Evolutionary conservation across 2,888 invertebrate species (phyloP), one percentile per base, ranked within the genome.

Genomic region (Stegana nigrithorax): DNA sequence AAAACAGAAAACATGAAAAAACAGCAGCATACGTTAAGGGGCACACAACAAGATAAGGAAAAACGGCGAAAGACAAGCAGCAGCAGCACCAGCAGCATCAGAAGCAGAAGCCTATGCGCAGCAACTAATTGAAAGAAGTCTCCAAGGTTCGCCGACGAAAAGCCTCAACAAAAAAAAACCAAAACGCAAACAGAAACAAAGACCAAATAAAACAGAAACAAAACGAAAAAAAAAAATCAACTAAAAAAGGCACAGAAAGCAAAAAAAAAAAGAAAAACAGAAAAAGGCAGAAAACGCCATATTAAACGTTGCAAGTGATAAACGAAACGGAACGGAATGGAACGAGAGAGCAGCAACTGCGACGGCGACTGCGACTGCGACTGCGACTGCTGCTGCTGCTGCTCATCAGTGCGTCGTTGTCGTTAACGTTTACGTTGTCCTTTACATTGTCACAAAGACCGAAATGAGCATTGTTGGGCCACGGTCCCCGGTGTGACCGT

Each of bases 101-200:
- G 36, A 12, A 53, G 25, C 25, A 21, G 27, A n/a, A n/a, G 51
- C 51, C 51, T 51, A 51, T 51, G 51, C 27, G 4, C 8, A 26
- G 26, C 42, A 12, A 26, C 56, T 57, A 57, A 57, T 57, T 57
- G 56, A 57, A 57, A 57, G 56, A 57, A 25, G 23, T 57, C 56
- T 42, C 56, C 56, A 57, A 57, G 56, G 56, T 39, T 23, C 25
- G 29, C 14, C 29, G 29, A 17, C n/a, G 17, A 23, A 12, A 10
- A 50, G 12, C 23, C 8, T 3, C 12, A 26, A 29, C 29, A 47
- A 51, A 14, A 29, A n/a, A 29, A 6, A 29, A 19, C 5, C 5
- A 29, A 27, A 29, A 6, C 19, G 14, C 29, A 14, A n/a, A 26
- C 26, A 26, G 14, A 25, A 51, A 2, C 12, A n/a, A 2, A 51